A percentile compares a stretch with the other conserved stretches of the same genome.
Conservation (phyloP, 1,140 invertebrate genomes). For the Grapholita molesta region DNA sequence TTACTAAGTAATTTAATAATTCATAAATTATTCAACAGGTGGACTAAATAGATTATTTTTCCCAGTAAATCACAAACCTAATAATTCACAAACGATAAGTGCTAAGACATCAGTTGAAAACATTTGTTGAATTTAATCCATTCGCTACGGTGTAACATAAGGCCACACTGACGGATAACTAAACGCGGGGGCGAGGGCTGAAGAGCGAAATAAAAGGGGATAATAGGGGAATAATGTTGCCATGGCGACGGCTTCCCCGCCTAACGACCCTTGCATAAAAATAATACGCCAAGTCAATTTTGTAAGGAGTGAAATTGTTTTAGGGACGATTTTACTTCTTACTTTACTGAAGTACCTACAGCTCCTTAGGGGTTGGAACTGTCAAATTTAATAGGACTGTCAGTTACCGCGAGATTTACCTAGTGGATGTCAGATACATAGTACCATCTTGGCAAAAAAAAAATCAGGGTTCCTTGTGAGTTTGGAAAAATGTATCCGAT, state of each 20-base stretch:
- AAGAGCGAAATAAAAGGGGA: conserved; percentile 53
- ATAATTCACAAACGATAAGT: too few species aligned
- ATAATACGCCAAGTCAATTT: conserved; percentile 29
- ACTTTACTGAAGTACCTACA: not conserved
- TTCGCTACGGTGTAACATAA: conserved; percentile 38
- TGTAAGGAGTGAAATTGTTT: not conserved
- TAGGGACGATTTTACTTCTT: not conserved
- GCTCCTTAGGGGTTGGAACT: not conserved
- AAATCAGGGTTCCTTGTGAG: too few species aligned
- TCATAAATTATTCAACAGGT: too few species aligned
- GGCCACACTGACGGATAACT: conserved; percentile 35
- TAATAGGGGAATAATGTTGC: conserved; percentile 57
- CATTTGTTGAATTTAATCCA: not conserved
- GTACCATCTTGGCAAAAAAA: too few species aligned
- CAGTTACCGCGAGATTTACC: not conserved
- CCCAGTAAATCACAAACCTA: too few species aligned
- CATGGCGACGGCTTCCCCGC: conserved; percentile 41
- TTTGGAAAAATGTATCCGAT: too few species aligned
- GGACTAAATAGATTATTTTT: too few species aligned
- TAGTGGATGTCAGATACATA: not conserved
- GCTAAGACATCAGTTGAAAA: too few species aligned
- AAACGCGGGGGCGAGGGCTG: conserved; percentile 36
- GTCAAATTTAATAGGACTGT: not conserved
- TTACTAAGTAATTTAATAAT: too few species aligned
- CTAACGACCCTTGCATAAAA: conserved; percentile 36